phyloP scores from a whole-genome alignment of 2,797 vertebrate genomes.

The Esox lucius region DNA sequence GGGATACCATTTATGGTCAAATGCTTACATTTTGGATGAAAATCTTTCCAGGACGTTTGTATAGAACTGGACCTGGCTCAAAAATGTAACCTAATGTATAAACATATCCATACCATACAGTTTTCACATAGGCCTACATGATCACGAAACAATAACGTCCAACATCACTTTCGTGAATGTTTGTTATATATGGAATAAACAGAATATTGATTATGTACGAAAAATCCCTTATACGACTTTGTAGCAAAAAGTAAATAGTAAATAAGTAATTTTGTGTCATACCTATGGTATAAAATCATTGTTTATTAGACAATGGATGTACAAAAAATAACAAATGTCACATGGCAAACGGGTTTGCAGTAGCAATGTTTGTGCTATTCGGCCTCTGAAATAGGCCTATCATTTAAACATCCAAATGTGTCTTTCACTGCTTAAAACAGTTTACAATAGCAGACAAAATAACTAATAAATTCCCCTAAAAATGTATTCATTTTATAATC shows the following conservation, averaged over 20 bases:
- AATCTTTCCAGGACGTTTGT: conserved; percentile 27
- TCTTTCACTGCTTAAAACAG: too few relatives aligned
- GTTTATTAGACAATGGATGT: too few relatives aligned
- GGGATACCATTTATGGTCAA: conserved; percentile 59
- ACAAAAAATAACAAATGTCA: too few relatives aligned
- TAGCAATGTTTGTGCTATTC: too few relatives aligned
- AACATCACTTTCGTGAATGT: conserved; percentile 7
- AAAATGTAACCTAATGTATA: conserved; percentile 37
- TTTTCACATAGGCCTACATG: conserved; percentile 44
- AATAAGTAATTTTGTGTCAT: too few relatives aligned
- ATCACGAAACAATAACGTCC: conserved; percentile 38
- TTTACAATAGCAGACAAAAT: neutral
- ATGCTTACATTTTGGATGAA: conserved; percentile 38
- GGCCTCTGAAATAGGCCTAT: too few relatives aligned
- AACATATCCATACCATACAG: conserved; percentile 33
- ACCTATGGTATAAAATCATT: too few relatives aligned
- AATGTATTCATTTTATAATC: neutral
- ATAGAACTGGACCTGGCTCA: conserved; percentile 56
- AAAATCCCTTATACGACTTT: too few relatives aligned
- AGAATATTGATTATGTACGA: too few relatives aligned
- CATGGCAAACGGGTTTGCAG: too few relatives aligned
- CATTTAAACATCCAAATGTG: too few relatives aligned
- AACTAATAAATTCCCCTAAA: neutral
- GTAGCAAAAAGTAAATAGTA: too few relatives aligned
- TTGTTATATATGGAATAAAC: neutral